These are phyloP conservation scores for Drosophila multiciliata DNA, from an alignment of 2,888 invertebrate genomes.

Conservation along the genomic window DNA sequence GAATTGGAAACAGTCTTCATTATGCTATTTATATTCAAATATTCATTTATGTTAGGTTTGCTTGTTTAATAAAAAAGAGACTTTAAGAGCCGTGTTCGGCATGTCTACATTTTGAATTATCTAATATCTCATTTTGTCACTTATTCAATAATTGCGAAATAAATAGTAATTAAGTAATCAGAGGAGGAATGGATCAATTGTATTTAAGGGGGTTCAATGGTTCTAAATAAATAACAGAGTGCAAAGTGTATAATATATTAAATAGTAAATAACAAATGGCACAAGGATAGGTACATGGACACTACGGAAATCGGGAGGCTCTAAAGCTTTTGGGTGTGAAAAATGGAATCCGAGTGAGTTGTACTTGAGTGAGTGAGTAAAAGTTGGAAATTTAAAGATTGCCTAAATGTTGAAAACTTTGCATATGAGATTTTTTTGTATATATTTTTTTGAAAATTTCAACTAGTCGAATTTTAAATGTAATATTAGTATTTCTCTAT, in stretches of 20 bases:
- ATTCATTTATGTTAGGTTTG: neutral
- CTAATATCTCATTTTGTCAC: constrained; percentile 10
- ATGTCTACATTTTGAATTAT: constrained; percentile 11
- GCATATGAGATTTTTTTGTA: constrained; percentile 26
- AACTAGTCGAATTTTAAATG: constrained; percentile 48
- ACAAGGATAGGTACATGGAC: constrained; percentile 51
- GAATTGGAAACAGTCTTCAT: constrained; percentile 29
- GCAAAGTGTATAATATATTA: constrained; percentile 35
- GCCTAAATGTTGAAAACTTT: constrained; percentile 31
- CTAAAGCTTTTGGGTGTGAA: constrained; percentile 42
- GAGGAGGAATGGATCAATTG: constrained; percentile 29
- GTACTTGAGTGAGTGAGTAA: constrained; percentile 9
- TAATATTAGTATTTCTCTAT: constrained; percentile 44
- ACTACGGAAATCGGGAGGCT: constrained; percentile 45
- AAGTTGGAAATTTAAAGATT: neutral
- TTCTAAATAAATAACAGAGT: constrained; percentile 36
- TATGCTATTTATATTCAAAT: constrained; percentile 5
- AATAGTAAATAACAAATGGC: constrained; percentile 71
- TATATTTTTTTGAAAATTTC: constrained; percentile 35
- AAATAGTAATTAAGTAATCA: constrained; percentile 23
- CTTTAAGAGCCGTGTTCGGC: constrained; percentile 2
- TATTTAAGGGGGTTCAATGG: constrained; percentile 25
- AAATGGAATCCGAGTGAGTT: constrained; percentile 26
- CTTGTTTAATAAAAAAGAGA: constrained; percentile 6
- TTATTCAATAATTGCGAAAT: constrained; percentile 10